Evolutionary conservation across 2,113 vertebrate species (phyloP).

Genomic region (Amblyornis subalaris): DNA sequence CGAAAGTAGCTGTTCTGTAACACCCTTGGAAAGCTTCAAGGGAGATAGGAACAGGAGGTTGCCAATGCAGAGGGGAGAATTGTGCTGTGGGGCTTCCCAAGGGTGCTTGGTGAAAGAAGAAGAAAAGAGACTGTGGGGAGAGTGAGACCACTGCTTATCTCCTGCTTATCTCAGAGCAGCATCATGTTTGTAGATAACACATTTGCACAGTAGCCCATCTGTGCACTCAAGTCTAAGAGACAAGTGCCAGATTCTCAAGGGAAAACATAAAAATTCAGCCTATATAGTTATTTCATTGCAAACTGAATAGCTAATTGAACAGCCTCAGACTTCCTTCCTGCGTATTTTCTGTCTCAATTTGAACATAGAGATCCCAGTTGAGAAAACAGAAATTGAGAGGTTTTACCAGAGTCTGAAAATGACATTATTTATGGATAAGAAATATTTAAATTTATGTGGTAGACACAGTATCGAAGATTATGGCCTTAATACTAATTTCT

Average conservation of each 20-base stretch:
- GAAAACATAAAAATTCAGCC: background rate
- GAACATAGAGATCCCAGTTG: background rate
- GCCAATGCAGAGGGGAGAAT: background rate
- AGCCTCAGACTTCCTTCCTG: background rate
- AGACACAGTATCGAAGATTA: background rate
- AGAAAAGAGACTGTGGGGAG: background rate
- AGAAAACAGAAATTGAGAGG: background rate
- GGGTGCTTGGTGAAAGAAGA: background rate
- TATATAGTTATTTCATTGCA: background rate
- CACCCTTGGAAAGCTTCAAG: background rate
- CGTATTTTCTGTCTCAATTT: background rate
- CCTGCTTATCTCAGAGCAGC: background rate
- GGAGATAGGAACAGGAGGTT: background rate
- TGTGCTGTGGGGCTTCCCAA: background rate
- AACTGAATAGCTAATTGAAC: background rate
- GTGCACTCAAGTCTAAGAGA: accelerated
- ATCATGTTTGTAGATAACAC: background rate
- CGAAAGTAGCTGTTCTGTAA: background rate
- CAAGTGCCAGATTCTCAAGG: background rate
- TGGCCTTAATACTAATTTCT: background rate
- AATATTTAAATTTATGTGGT: background rate
- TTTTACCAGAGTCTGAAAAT: background rate
- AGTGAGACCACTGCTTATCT: accelerated
- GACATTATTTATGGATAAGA: background rate
- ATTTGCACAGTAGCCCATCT: background rate